A percentile compares a stretch with the other conserved stretches of the same genome.
phyloP scores from a whole-genome alignment of 2,797 vertebrate genomes.

The Peromyscus attwateri region DNA sequence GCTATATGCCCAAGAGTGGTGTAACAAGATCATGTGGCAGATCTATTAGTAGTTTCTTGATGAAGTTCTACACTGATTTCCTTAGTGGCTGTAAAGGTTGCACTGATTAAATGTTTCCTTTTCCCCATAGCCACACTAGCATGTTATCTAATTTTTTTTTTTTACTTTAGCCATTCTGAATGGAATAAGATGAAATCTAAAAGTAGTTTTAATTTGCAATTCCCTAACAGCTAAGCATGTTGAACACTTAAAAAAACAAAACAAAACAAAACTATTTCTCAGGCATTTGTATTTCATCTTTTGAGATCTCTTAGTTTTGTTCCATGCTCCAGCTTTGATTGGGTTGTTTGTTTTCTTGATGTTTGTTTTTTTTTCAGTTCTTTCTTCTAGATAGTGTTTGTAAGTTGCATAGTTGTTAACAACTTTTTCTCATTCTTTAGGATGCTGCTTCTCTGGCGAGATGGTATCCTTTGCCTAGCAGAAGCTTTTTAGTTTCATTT shows the following conservation, averaged over 20 bases:
- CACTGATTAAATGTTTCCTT: neutral
- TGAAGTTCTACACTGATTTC: neutral
- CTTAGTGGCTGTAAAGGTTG: neutral
- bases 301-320: neutral
- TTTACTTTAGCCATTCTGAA: neutral
- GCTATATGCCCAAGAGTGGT: neutral
- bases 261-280: neutral
- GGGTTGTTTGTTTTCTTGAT: neutral
- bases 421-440: neutral
- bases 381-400: neutral
- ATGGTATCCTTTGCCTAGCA: too few species aligned
- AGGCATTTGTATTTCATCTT: neutral
- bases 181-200: neutral
- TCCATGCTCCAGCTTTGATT: neutral
- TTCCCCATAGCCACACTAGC: neutral
- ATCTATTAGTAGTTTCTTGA: neutral
- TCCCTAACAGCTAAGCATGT: neutral
- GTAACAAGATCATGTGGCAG: neutral
- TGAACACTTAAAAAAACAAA: neutral
- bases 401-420: neutral
- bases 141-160: neutral
- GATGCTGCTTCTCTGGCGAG: neutral
- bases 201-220: neutral
- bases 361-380: neutral
- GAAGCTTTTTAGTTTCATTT: neutral